Evolutionary conservation across 1,140 invertebrate genomes (phyloP).

Genomic region (Trachymyrmex cornetzi): DNA sequence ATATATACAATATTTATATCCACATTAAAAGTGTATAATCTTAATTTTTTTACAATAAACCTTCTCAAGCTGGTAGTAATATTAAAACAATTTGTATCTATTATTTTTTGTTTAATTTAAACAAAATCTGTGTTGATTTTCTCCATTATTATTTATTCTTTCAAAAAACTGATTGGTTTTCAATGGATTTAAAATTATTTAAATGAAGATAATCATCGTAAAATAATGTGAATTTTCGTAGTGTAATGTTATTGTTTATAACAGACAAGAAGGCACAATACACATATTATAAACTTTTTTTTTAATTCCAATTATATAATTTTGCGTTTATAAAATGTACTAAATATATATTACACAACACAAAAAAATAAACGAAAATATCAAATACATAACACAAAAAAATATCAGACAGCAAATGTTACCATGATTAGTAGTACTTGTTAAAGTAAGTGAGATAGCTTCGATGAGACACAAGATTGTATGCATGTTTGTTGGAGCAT

Average conservation of each 20-base stretch:
- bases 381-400: neutral
- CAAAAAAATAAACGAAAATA: neutral
- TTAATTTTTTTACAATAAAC: too few species aligned
- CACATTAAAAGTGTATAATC: too few species aligned
- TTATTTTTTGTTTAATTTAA: too few species aligned
- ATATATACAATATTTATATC: too few species aligned
- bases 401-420: neutral
- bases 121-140: too few species aligned
- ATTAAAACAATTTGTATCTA: too few species aligned
- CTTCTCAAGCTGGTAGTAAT: too few species aligned
- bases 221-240: neutral
- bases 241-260: neutral
- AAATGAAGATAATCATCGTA: too few species aligned
- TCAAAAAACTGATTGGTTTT: too few species aligned
- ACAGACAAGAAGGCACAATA: neutral
- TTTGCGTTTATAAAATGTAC: neutral
- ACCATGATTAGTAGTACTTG: conserved; percentile 58
- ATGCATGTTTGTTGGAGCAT: neutral
- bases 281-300: too few species aligned
- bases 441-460: neutral
- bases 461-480: neutral
- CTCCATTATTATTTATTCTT: too few species aligned
- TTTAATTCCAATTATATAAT: neutral
- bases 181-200: too few species aligned
- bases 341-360: neutral